Percentiles rank a stretch among this genome's conserved stretches.
phyloP scores from a whole-genome alignment of 2,888 invertebrate genomes.

The Pyrrhia umbra region DNA sequence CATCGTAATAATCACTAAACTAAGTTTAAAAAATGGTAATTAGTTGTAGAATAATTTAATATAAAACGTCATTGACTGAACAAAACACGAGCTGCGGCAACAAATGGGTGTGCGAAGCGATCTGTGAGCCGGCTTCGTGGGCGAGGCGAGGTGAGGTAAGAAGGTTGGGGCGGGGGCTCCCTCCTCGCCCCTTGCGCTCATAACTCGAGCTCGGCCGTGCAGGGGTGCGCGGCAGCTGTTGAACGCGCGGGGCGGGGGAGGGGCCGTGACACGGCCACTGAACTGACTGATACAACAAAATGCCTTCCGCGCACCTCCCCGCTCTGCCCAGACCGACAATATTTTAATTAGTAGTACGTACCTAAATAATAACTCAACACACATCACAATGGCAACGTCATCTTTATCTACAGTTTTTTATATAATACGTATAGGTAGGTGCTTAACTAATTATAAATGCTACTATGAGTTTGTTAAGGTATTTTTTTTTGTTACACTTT shows the following conservation, averaged over 20 bases:
- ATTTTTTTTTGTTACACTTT: too few species aligned
- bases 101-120: too few species aligned
- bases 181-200: background rate
- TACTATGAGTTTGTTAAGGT: too few species aligned
- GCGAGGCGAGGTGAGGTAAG: background rate
- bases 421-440: too few species aligned
- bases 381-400: too few species aligned
- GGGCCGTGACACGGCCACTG: background rate
- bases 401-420: too few species aligned
- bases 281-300: background rate
- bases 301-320: background rate
- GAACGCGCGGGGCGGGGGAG: background rate
- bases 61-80: background rate
- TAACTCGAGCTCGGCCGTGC: background rate
- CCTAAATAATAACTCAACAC: too few species aligned
- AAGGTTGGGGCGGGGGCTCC: background rate
- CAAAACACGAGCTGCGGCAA: background rate
- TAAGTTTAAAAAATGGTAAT: background rate
- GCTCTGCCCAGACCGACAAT: background rate
- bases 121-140: background rate
- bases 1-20: too few species aligned
- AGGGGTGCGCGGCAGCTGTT: background rate
- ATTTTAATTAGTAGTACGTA: too few species aligned
- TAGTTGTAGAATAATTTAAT: background rate
- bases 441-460: too few species aligned